These are phyloP conservation scores for Idris sp. DNA, from an alignment of 1,140 invertebrate genomes.

Conservation along the genomic window DNA sequence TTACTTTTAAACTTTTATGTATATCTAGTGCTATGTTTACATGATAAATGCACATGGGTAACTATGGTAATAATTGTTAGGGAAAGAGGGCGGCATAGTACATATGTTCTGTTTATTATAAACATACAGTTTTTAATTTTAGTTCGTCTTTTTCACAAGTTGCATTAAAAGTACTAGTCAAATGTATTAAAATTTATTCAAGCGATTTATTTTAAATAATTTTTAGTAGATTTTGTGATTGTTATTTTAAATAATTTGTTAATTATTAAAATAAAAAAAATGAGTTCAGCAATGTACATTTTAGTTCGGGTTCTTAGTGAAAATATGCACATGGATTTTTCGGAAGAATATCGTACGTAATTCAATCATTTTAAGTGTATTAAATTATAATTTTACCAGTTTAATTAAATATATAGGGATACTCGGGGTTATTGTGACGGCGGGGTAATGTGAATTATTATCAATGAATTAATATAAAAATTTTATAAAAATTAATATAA, in stretches of 20 bases:
- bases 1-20: neutral
- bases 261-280: slow-evolving; percentile 9
- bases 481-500: no score
- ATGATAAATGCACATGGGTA: slow-evolving; percentile 38
- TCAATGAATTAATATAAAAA: no score
- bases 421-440: no score
- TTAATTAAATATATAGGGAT: no score
- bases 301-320: slow-evolving; percentile 37
- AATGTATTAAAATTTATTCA: neutral
- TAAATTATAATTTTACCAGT: neutral
- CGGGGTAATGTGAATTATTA: no score
- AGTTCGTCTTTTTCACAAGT: no score
- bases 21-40: slow-evolving; percentile 15
- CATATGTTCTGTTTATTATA: slow-evolving; percentile 10
- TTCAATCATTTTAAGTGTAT: slow-evolving; percentile 1
- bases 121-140: slow-evolving; percentile 6
- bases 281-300: slow-evolving; percentile 35
- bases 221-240: no score
- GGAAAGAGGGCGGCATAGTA: neutral
- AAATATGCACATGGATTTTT: slow-evolving; percentile 56
- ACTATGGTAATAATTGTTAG: slow-evolving; percentile 39
- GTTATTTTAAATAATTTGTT: no score
- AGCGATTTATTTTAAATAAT: no score
- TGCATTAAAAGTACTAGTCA: no score
- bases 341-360: slow-evolving; percentile 44